Base-by-base conservation (phyloP, 2,888 invertebrate species). In the Amiota communis region DNA sequence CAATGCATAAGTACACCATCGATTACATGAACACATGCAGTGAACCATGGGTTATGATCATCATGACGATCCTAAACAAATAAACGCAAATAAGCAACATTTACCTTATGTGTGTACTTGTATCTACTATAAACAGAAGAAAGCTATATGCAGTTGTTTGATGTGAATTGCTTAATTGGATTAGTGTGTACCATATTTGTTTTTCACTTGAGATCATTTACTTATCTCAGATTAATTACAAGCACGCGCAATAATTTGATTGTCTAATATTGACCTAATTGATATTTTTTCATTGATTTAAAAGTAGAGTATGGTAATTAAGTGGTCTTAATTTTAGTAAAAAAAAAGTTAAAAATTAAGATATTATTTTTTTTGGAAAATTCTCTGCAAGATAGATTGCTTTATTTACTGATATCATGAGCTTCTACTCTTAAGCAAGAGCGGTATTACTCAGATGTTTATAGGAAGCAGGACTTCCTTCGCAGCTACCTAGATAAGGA, bases 21-120 rank as follows among this genome's bases (percentile, higher is more conserved):
- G 87, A 86, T 88, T 87, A 87, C 88, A 84, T 78, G 86, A 83
- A 83, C 85, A 78, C 81, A 86, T 81, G 87, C 86, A 71, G 87
- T 20, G 59, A 59, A 36, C 20, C 56, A 47, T 15, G 36, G 36
- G 36, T 36, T 36, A 36, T 36, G 36, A 36, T 79, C 63, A 64
- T 68, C 71, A 53, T 56, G 23, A 63, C 71, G 53, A 53, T 59
- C 59, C 59, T 3, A 59, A 11, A 3, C 59, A 59, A 59, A 59
- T 53, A 53, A 36, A 36, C 20, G 59, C 59, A 59, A 59, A 59
- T 59, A 59, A 15, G 1, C 53, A 53, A 53, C 53, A 53, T n/a
- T n/a, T 53, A n/a, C 53, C 36, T 36, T 36, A 36, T 36, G 36
- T 6, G 1, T 36, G 36, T 36, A 36, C 36, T 36, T 36, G 36